phyloP scores from a whole-genome alignment of 2,797 vertebrate species.

The Acestrorhynchus altus region DNA sequence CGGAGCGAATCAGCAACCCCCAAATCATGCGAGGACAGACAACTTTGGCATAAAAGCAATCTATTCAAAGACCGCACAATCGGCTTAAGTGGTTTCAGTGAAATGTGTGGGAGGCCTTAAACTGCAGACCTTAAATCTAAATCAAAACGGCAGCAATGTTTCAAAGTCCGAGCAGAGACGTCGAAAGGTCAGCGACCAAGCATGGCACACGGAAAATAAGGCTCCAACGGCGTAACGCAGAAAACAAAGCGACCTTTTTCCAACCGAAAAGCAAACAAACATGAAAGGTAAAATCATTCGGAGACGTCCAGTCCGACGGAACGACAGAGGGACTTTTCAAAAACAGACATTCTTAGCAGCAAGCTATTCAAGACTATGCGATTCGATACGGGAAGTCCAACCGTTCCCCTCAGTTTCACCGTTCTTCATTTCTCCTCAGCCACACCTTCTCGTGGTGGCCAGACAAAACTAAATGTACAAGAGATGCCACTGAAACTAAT shows the following conservation, averaged over 20 bases:
- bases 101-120: constrained; percentile 8
- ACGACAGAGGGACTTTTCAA: constrained; percentile 11
- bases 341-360: constrained; percentile 67
- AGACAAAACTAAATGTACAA: constrained; percentile 7
- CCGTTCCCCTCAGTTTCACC: neutral
- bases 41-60: constrained; percentile 41
- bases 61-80: neutral
- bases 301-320: neutral
- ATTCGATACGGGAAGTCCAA: neutral
- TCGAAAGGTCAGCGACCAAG: constrained; percentile 14
- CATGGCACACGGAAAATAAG: constrained; percentile 2
- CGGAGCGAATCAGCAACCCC: constrained; percentile 19
- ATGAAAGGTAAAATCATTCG: neutral
- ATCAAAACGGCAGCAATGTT: constrained; percentile 8
- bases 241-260: constrained; percentile 12
- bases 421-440: neutral
- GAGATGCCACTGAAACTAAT: constrained; percentile 10
- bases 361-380: constrained; percentile 63
- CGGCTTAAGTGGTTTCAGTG: constrained; percentile 35
- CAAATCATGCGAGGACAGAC: constrained; percentile 32
- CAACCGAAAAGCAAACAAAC: constrained; percentile 50
- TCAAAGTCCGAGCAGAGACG: neutral
- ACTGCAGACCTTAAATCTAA: constrained; percentile 14
- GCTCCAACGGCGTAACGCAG: constrained; percentile 32
- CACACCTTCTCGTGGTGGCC: constrained; percentile 3